A percentile compares a stretch with the other conserved stretches of the same genome.
phyloP scores from a whole-genome alignment of 2,113 vertebrate genomes.

The Monopterus albus region DNA sequence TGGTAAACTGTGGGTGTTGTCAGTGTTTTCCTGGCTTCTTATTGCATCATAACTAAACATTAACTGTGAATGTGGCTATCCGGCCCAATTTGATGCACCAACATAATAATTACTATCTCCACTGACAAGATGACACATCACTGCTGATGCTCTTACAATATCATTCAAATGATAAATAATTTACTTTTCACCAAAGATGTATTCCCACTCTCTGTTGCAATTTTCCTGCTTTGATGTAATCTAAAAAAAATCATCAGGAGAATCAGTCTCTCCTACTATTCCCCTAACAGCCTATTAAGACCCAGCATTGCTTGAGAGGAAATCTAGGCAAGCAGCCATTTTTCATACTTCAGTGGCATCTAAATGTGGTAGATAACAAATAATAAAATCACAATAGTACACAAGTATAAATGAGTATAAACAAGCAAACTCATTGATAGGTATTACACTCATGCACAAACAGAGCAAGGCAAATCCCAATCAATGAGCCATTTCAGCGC shows the following conservation, averaged over 20 bases:
- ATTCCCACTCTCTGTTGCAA: slow-evolving; percentile 53
- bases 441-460: slow-evolving; percentile 23
- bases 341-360: slow-evolving; percentile 53
- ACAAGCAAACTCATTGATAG: background rate
- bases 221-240: slow-evolving; percentile 72
- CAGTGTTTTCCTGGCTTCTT: background rate
- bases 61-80: background rate
- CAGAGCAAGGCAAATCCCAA: slow-evolving; percentile 27
- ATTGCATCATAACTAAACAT: slow-evolving; percentile 4
- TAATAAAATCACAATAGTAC: slow-evolving; percentile 61
- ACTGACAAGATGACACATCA: slow-evolving; percentile 31
- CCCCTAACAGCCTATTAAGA: slow-evolving; percentile 63
- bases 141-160: slow-evolving; percentile 15
- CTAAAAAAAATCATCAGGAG: slow-evolving; percentile 71
- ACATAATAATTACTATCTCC: slow-evolving; percentile 48
- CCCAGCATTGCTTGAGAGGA: slow-evolving; percentile 41
- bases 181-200: slow-evolving; percentile 53
- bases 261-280: slow-evolving; percentile 55
- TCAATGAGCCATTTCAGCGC: slow-evolving; percentile 11
- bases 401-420: slow-evolving; percentile 49
- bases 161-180: slow-evolving; percentile 49
- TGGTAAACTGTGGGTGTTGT: background rate
- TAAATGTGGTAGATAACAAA: slow-evolving; percentile 56
- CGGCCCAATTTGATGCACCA: background rate
- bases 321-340: slow-evolving; percentile 48